Evolutionary conservation across 2,797 vertebrate genomes (phyloP), one percentile per base, ranked within the genome.

Genomic region (Anguilla anguilla): DNA sequence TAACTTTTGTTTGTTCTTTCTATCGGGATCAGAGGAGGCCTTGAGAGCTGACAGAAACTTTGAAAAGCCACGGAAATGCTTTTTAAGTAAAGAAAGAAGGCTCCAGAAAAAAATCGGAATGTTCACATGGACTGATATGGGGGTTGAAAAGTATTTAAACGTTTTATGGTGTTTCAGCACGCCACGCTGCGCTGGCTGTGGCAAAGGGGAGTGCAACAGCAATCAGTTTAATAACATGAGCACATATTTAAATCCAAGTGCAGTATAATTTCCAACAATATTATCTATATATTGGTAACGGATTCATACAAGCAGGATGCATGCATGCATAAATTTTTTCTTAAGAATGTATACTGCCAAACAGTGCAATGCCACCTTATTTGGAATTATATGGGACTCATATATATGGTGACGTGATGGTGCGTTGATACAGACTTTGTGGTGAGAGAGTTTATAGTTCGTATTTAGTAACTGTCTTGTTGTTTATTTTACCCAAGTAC

Each of bases 401-500:
- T 95, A 79, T 81, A 95, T 95, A 79, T 81, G 57, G 83, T 85
- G 89, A 86, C 90, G 46, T 72, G 91, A 93, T 92, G 92, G 93
- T 59, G 17, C 64, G 92, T 93, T 92, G 92, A 94, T 90, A 92
- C 88, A 57, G 85, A 74, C 49, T 85, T 89, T 87, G 89, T 88
- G 90, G 88, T 85, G 89, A 89, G 93, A 94, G 95, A 96, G 95
- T 97, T 97, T 96, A 95, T 96, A 96, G 96, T 96, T 94, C 93
- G 94, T 95, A 95, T 95, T 95, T 94, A 95, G 96, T 96, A 97
- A 98, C 97, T 97, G 96, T 96, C 95, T 96, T 97, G 96, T 96
- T 97, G 97, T 98, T 97, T 97, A 96, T 96, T 96, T 96, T 97
- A 96, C 97, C 95, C 94, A 97, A 96, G 95, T 96, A 95, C 96